Base-by-base conservation (phyloP, 2,888 invertebrate genomes). In the Folsomia manolachei region DNA sequence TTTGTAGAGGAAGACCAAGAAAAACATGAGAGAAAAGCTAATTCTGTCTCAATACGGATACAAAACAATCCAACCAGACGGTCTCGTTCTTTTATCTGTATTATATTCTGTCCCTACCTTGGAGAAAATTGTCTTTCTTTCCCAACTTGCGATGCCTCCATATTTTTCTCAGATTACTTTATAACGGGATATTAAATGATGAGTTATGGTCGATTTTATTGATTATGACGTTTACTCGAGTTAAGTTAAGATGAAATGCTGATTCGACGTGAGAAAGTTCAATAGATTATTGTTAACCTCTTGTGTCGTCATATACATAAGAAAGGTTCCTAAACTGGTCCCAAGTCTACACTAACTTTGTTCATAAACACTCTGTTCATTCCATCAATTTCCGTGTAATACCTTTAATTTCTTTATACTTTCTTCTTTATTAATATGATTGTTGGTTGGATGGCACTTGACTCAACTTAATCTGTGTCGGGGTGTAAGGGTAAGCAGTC, bases 201-300 rank as follows among this genome's bases (percentile, higher is more conserved):
- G 72, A 75, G 72, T 71, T 72, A 69, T 75, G 60, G 60, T 67
- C 51, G 27, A 53, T 71, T 75, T 75, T 71, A 75, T 75, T 72
- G 69, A 56, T 25, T 69, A 75, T 75, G 75, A 75, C 72, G 26
- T 67, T 26, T 18, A 67, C 24, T 24, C n/a, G n/a, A n/a, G n/a
- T n/a, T n/a, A n/a, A n/a, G n/a, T n/a, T 39, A 4, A 14, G 39
- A 39, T 14, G 39, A 39, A 14, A 39, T 14, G 39, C 39, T 39
- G n/a, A n/a, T n/a, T n/a, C 51, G 56, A 27, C 51, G 53, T 7
- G 25, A 23, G 21, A 62, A 24, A 19, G 21, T 60, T 67, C 60
- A 67, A 67, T 67, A 67, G 14, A 67, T 67, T 60, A 56, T 67
- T 53, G 53, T 67, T 24, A 56, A 67, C 51, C 56, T 67, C 52